Evolutionary conservation across 2,888 invertebrate species (phyloP).

Genomic region (Amorpha juglandis): DNA sequence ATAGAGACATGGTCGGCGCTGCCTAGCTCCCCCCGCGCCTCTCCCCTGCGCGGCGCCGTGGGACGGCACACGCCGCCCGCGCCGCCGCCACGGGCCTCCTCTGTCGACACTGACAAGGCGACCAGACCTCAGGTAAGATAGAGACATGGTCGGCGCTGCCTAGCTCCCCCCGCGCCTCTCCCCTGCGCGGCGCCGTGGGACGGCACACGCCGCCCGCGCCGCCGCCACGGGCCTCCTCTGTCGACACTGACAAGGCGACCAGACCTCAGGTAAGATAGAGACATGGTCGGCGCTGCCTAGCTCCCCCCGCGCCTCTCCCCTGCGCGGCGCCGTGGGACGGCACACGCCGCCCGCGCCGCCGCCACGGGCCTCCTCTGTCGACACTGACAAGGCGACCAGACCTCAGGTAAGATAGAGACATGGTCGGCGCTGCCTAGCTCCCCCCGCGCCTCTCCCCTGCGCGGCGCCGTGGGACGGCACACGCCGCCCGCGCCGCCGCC

Average conservation of each 20-base stretch:
- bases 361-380: conserved; percentile 65
- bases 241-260: conserved; percentile 52
- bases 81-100: conserved; percentile 70
- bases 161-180: conserved; percentile 51
- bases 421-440: conserved; percentile 90
- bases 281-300: conserved; percentile 92
- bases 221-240: conserved; percentile 68
- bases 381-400: conserved; percentile 52
- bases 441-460: conserved; percentile 58
- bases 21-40: conserved; percentile 15
- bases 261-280: conserved; percentile 91
- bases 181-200: conserved; percentile 48
- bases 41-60: conserved; percentile 50
- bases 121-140: conserved; percentile 59
- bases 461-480: conserved; percentile 49
- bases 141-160: conserved; percentile 92
- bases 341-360: conserved; percentile 71
- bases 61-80: conserved; percentile 65
- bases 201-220: conserved; percentile 69
- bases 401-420: conserved; percentile 92
- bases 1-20: no score
- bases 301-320: conserved; percentile 56
- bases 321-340: conserved; percentile 48
- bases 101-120: conserved; percentile 57
- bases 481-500: conserved; percentile 73